Base-by-base conservation (phyloP, 2,888 invertebrate species). In the Neuroscelio doddi region DNA sequence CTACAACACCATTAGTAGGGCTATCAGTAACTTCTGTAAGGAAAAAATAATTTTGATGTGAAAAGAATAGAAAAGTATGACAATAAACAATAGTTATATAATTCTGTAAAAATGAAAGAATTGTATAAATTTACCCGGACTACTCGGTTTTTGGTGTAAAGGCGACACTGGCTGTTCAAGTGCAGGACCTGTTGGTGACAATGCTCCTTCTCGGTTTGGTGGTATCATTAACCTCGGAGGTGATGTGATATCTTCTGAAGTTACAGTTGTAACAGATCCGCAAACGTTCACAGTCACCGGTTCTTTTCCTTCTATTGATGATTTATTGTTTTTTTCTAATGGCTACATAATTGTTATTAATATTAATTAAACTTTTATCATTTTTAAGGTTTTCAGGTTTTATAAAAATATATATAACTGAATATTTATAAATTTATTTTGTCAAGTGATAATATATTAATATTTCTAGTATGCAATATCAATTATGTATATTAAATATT, bases 91-190 rank as follows among this genome's bases (percentile, higher is more conserved):
- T 21, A 26, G n/a, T 32, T 12, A 10, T 9, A 10, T n/a, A 12
- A 3, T 12, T 32, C 12, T 32, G 32, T 10, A 32, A 10, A 12
- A 12, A 32, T 21, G 9, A n/a, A 4, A 12, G 12, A 21, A 24
- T 24, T 42, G 3, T 26, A 4, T 2, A 12, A 14, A 5, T 44
- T 50, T 81, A 81, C 87, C 87, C 5, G 87, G 87, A 73, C 87
- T 88, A 55, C 85, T 85, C 42, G 86, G 84, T 55, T 82, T 81
- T 45, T 84, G 83, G 69, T 87, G 88, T 36, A 88, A 73, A 0
- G 89, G 88, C 2, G 88, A 88, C 12, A 86, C 83, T 24, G 86
- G 86, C 34, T 82, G 85, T 59, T 86, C 85, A 64, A 85, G 84
- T 8, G 81, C 79, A 12, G 85, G 85, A 10, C 80, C 82, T 27